phyloP scores from a whole-genome alignment of 2,888 invertebrate species.

The Chymomyza amoena region DNA sequence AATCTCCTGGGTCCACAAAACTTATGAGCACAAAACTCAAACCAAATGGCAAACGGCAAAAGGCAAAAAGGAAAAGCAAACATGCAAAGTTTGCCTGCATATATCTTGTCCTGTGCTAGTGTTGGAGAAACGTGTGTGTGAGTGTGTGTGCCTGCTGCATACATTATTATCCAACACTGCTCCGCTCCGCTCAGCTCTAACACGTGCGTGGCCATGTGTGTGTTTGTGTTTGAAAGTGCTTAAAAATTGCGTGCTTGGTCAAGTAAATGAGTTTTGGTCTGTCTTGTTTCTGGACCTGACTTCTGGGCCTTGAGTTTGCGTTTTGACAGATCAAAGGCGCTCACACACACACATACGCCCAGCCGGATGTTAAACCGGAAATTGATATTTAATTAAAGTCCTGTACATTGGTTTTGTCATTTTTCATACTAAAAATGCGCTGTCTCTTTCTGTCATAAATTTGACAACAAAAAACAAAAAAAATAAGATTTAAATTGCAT shows the following conservation, averaged over 20 bases:
- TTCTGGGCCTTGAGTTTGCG: constrained; percentile 26
- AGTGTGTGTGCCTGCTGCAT: constrained; percentile 44
- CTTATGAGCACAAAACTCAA: constrained; percentile 50
- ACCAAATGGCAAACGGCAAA: constrained; percentile 34
- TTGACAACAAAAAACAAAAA: not conserved
- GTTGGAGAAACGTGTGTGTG: not conserved
- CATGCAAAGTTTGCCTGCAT: constrained; percentile 47
- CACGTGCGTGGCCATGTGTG: not conserved
- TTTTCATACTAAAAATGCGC: constrained; percentile 12
- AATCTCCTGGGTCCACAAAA: constrained; percentile 30
- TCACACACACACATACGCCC: constrained; percentile 12
- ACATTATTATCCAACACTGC: constrained; percentile 44
- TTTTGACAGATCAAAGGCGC: constrained; percentile 55
- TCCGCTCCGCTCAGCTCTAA: not conserved
- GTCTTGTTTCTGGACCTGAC: constrained; percentile 12
- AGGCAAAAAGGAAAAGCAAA: constrained; percentile 55
- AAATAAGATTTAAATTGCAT: constrained; percentile 18
- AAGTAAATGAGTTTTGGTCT: constrained; percentile 59
- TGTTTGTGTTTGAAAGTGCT: constrained; percentile 10
- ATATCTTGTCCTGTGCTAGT: not conserved
- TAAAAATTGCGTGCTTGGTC: constrained; percentile 54
- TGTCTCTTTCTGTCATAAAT: not conserved
- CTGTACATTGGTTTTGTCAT: constrained; percentile 36
- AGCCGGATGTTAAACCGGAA: constrained; percentile 49
- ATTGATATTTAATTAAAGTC: constrained; percentile 69